phyloP scores from a whole-genome alignment of 2,113 vertebrate genomes.

The Amazona vittata region DNA sequence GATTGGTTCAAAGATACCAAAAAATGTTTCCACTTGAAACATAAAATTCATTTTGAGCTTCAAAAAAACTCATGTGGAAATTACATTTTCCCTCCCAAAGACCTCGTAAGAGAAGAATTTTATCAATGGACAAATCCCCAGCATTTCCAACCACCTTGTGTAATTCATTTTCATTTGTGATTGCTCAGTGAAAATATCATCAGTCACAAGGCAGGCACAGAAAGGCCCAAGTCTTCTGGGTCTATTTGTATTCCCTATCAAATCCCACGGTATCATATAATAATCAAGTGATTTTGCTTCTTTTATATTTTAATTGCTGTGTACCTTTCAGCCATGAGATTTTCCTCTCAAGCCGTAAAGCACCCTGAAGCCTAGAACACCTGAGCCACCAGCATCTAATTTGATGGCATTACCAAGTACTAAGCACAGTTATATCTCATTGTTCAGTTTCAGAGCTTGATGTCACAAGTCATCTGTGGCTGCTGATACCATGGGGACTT shows the following conservation, averaged over 20 bases:
- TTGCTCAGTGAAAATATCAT: background rate
- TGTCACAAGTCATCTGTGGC: background rate
- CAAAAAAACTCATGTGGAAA: background rate
- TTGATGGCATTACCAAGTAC: background rate
- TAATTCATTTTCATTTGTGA: background rate
- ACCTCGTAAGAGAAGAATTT: background rate
- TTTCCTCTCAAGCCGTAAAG: background rate
- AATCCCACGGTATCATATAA: background rate
- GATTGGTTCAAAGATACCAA: background rate
- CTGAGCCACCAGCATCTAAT: background rate
- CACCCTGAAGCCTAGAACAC: background rate
- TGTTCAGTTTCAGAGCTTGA: background rate
- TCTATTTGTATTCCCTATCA: background rate
- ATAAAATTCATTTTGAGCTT: background rate
- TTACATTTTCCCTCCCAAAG: background rate
- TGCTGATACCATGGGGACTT: background rate
- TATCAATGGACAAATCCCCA: background rate
- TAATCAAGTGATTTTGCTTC: background rate
- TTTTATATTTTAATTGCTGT: background rate
- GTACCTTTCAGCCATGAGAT: background rate
- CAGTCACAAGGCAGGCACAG: background rate
- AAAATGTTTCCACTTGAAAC: background rate
- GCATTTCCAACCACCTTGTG: background rate
- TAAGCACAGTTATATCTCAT: background rate
- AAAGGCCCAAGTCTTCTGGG: background rate